Base-by-base conservation (phyloP, 2,113 vertebrate genomes). In the Junco hyemalis region DNA sequence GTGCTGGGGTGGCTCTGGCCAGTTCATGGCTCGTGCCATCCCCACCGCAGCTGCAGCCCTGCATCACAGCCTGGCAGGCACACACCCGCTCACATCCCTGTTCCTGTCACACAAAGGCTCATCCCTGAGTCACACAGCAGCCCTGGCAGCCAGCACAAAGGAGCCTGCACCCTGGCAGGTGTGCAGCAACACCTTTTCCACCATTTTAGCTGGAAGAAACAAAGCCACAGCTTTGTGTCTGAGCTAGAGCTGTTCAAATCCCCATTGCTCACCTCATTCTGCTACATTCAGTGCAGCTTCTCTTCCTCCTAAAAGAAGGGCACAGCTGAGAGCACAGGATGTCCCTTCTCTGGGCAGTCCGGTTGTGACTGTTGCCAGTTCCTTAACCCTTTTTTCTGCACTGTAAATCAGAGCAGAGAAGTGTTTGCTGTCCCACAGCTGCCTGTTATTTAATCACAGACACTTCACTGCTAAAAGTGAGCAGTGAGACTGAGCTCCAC, bases 1-100 rank as follows among this genome's bases (percentile, higher is more conserved):
- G 11, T 0, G 5, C 25, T 23, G 20, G 14, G 11, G 4, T 3
- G 5, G 8, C 11, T 56, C 28, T 50, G 1, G 11, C 4, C 20
- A 56, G 53, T 14, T 47, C 8, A 4, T 4, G 7, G 31, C 24
- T 42, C n/a, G 16, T 56, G 22, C 83, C 51, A 48, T 57, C 42
- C 82, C 51, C 61, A n/a, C 3, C 0, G 22, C 50, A 82, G 72
- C 25, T 81, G 50, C 68, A 83, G 44, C 15, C 65, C 2, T 11
- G 36, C 6, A 19, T 20, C 54, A 26, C 61, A 53, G 45, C 60
- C 57, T 50, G 60, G 50, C 68, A 73, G 63, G 48, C 53, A 61
- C 5, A 3, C 3, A 1, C 66, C 59, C 71, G 29, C 76, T 60
- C 40, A 19, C 53, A 53, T 29, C 70, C 73, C 14, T 33, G 31